These are phyloP conservation scores for Luscinia megarhynchos DNA, from an alignment of 2,797 vertebrate species.

Conservation along the genomic window DNA sequence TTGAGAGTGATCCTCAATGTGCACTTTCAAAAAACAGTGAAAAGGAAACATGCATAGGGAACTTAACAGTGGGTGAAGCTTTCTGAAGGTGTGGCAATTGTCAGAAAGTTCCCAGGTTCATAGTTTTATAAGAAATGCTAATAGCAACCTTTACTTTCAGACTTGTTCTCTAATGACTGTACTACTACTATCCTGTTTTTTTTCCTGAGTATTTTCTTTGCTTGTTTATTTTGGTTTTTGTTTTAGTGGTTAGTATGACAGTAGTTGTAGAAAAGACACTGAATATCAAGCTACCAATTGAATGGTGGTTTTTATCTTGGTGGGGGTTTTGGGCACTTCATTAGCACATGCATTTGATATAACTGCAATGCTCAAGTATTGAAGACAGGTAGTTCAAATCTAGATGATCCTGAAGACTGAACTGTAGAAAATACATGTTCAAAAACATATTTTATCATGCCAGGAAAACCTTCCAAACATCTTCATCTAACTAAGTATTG, in stretches of 20 bases:
- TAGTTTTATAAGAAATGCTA: not conserved
- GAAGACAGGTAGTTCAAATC: not conserved
- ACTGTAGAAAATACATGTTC: not conserved
- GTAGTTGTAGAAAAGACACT: not conserved
- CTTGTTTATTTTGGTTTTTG: not conserved
- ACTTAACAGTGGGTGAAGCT: not conserved
- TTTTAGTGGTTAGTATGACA: not conserved
- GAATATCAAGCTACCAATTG: not conserved
- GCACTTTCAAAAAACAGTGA: not conserved
- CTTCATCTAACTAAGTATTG: not conserved
- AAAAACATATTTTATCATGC: not conserved
- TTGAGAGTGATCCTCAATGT: not conserved
- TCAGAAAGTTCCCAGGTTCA: not conserved
- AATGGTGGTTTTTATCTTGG: not conserved
- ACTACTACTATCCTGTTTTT: not conserved
- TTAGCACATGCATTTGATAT: not conserved
- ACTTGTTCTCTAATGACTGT: not conserved
- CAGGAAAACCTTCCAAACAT: not conserved
- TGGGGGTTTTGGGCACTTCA: not conserved
- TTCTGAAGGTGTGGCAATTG: not conserved
- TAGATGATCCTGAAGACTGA: not conserved
- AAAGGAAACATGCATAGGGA: not conserved
- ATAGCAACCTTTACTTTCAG: not conserved
- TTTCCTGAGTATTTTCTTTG: not conserved
- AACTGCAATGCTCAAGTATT: not conserved